Evolutionary conservation across 1,140 invertebrate species (phyloP).

Genomic region (Caligus rogercresseyi): DNA sequence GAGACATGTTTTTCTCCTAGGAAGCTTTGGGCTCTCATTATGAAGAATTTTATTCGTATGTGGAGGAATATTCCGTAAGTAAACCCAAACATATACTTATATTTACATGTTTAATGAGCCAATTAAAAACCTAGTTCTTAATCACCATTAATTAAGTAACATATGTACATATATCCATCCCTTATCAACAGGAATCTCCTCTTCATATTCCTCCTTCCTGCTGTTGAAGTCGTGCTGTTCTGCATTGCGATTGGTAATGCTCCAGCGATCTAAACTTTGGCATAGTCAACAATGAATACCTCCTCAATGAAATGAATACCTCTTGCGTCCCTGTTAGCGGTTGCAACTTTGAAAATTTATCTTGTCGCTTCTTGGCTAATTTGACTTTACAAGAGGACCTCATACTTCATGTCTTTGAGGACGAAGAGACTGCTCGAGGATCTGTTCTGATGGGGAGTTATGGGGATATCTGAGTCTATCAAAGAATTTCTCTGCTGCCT

Average conservation of each 20-base stretch:
- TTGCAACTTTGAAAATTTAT: slow-evolving; percentile 48
- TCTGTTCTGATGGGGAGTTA: slow-evolving; percentile 52
- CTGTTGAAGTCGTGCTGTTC: slow-evolving; percentile 85
- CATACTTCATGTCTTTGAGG: slow-evolving; percentile 24
- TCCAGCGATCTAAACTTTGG: slow-evolving; percentile 65
- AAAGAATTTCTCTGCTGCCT: slow-evolving; percentile 61
- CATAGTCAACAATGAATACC: slow-evolving; percentile 61
- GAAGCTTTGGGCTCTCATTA: slow-evolving; percentile 62
- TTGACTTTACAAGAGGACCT: neutral
- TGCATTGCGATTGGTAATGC: slow-evolving; percentile 81
- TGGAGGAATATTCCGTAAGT: slow-evolving; percentile 74
- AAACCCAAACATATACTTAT: no score
- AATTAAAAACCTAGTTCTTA: neutral
- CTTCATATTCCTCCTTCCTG: slow-evolving; percentile 77
- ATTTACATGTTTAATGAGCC: neutral
- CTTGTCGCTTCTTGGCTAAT: slow-evolving; percentile 52
- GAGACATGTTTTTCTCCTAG: slow-evolving; percentile 22
- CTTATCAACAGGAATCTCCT: slow-evolving; percentile 49
- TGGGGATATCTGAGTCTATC: slow-evolving; percentile 74
- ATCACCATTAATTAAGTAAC: no score
- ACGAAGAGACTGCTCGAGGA: slow-evolving; percentile 42
- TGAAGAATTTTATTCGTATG: slow-evolving; percentile 83
- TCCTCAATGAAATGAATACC: slow-evolving; percentile 23
- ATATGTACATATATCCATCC: no score
- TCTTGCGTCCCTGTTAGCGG: slow-evolving; percentile 35